Conservation (phyloP, 1,140 invertebrate species). For the Drosophila bifasciata region DNA sequence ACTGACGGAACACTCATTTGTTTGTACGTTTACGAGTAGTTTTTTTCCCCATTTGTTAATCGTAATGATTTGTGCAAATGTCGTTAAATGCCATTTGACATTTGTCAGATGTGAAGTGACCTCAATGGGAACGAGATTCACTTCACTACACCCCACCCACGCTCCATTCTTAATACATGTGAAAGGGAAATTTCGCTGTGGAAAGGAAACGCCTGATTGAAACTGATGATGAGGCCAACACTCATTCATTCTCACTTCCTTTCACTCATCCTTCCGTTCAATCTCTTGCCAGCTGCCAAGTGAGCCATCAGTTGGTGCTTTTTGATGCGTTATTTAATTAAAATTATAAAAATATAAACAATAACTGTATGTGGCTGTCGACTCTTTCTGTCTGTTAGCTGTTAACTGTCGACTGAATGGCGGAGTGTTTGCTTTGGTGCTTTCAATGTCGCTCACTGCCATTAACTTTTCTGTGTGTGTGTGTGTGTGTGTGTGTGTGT, state of each 20-base stretch:
- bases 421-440: slow-evolving; percentile 66
- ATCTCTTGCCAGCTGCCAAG: slow-evolving; percentile 49
- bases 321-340: slow-evolving; percentile 72
- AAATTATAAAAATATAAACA: slow-evolving; percentile 81
- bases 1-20: not conserved
- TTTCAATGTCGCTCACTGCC: slow-evolving; percentile 40
- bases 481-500: not conserved
- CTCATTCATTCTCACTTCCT: slow-evolving; percentile 22
- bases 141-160: not conserved
- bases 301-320: slow-evolving; percentile 59
- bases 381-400: slow-evolving; percentile 26
- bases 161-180: not conserved
- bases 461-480: not conserved
- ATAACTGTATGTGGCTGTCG: slow-evolving; percentile 46
- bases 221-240: slow-evolving; percentile 50
- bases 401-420: slow-evolving; percentile 53
- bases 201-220: slow-evolving; percentile 63
- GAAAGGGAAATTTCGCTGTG: slow-evolving; percentile 9
- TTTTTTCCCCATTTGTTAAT: slow-evolving; percentile 66
- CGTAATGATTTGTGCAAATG: slow-evolving; percentile 80
- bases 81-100: slow-evolving; percentile 75
- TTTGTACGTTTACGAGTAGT: too few relatives aligned
- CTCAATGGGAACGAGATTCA: slow-evolving; percentile 27
- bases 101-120: slow-evolving; percentile 55
- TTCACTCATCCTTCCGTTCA: slow-evolving; percentile 40